These are phyloP conservation scores for Champsocephalus esox DNA, from an alignment of 2,797 vertebrate species.

Conservation along the genomic window DNA sequence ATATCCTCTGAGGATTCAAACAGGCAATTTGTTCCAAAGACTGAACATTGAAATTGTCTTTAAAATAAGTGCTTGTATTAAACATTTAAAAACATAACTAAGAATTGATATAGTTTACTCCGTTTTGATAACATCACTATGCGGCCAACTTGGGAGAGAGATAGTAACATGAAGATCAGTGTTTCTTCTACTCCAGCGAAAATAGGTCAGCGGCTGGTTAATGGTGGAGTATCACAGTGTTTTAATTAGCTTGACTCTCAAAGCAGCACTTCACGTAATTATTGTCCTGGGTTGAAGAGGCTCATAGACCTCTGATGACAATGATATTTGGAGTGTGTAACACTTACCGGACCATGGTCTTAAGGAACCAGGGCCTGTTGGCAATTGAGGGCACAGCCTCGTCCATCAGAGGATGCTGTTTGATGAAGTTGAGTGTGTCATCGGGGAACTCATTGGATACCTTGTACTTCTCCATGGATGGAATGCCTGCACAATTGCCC, in stretches of 20 bases:
- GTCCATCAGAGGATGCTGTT: constrained; percentile 98
- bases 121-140: constrained; percentile 25
- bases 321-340: constrained; percentile 45
- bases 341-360: constrained; percentile 98
- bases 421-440: constrained; percentile 98
- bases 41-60: constrained; percentile 24
- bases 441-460: constrained; percentile 97
- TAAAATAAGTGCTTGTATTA: constrained; percentile 17
- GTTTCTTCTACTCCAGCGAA: constrained; percentile 46
- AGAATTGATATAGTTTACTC: constrained; percentile 28
- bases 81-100: constrained; percentile 18
- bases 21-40: constrained; percentile 37
- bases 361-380: constrained; percentile 97
- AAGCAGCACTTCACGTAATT: constrained; percentile 72
- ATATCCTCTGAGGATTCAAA: constrained; percentile 42
- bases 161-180: constrained; percentile 41
- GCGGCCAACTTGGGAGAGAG: constrained; percentile 28
- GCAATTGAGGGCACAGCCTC: constrained; percentile 95
- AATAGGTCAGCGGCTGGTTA: constrained; percentile 67
- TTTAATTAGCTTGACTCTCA: constrained; percentile 71
- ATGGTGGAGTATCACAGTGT: constrained; percentile 54
- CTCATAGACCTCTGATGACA: constrained; percentile 40
- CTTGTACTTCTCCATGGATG: constrained; percentile 90
- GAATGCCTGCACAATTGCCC: constrained; percentile 92
- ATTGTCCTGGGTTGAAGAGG: constrained; percentile 58